Base-by-base conservation (phyloP, 2,888 invertebrate genomes). In the Brachyptera risi region DNA sequence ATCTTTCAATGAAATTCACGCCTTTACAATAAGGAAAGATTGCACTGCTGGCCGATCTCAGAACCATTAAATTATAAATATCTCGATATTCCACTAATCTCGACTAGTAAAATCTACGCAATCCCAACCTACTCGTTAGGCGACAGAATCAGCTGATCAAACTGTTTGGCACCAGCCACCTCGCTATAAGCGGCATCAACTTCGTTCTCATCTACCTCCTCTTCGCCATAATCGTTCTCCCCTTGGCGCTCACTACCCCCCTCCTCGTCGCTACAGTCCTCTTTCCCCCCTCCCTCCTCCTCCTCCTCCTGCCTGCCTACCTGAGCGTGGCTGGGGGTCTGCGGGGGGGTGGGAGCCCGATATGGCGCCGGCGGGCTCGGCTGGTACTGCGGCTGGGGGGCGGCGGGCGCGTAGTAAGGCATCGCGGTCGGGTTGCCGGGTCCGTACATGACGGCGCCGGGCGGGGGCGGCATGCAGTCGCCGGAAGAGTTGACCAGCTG, bases 251-350 rank as follows among this genome's bases (percentile, higher is more conserved):
- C 11, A 5, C 31, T 11, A 7, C 31, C 31, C 7, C 11, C 31
- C 31, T 11, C 5, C 7, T 31, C 31, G 31, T 31, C 11, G 31
- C 31, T 5, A 31, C 11, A 31, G 7, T 31, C 31, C 31, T 5
- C 5, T 11, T 11, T 31, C 7, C 11, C 11, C 31, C 31, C 31
- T 31, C 31, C 31, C 7, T 31, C 11, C 7, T 31, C 11, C 7
- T 7, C 5, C 31, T 31, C 7, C 31, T 11, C 31, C 31, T 31
- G 7, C 31, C 31, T 7, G 31, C 19, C 23, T 54, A 63, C 65
- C 65, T 65, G 65, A 11, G 59, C 40, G 40, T 65, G 65, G 9
- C 63, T 65, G 19, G 65, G 65, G 15, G 65, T 65, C 59, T 65
- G 65, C 17, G 65, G 65, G n/a, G 65, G 63, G n/a, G 65, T 61